Conservation (phyloP, 2,888 invertebrate genomes). For the Caenorhabditis sulstoni region DNA sequence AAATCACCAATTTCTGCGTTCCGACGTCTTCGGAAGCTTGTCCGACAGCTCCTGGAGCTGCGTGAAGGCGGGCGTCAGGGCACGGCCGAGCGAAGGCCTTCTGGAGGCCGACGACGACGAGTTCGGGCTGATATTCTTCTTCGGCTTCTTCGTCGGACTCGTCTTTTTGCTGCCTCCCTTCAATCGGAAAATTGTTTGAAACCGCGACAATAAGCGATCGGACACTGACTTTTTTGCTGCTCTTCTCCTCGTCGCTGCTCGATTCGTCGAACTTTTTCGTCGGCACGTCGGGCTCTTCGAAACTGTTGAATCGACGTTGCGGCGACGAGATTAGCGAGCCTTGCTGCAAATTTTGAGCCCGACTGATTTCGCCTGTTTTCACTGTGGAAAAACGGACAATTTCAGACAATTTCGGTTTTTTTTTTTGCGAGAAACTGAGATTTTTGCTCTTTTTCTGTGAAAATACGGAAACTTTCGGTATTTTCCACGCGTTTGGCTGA, state of each 20-base stretch:
- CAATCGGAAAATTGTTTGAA: neutral
- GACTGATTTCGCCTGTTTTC: too few species aligned
- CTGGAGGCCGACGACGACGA: conserved; percentile 13
- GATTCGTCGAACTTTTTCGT: conserved; percentile 64
- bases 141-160: conserved; percentile 37
- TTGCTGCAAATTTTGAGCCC: conserved; percentile 37
- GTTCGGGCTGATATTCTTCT: conserved; percentile 12
- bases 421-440: too few species aligned
- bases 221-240: conserved; percentile 41
- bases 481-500: too few species aligned
- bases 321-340: conserved; percentile 26
- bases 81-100: conserved; percentile 34
- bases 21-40: conserved; percentile 30
- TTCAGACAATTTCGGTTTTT: neutral
- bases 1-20: conserved; percentile 28
- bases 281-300: conserved; percentile 55
- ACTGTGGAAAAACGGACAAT: too few species aligned
- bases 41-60: conserved; percentile 18
- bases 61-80: conserved; percentile 31
- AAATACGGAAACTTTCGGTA: too few species aligned
- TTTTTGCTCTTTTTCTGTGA: too few species aligned
- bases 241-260: conserved; percentile 60
- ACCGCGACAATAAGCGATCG: too few species aligned
- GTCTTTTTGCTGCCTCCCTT: conserved; percentile 51
- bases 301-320: conserved; percentile 45